Conservation (phyloP, 2,113 vertebrate species). For the Arvicanthis niloticus region DNA sequence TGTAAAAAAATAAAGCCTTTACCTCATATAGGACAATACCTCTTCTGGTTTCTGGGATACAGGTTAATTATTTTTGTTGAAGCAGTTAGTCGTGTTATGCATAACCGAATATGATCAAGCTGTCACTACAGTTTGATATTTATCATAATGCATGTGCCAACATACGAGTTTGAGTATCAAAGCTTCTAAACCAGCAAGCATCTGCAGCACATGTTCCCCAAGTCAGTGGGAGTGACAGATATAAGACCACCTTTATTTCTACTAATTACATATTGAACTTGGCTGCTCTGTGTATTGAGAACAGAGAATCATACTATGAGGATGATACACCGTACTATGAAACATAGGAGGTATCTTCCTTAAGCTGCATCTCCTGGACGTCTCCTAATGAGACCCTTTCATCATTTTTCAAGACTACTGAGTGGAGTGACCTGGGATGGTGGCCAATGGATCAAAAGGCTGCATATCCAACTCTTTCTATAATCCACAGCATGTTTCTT, state of each 20-base stretch:
- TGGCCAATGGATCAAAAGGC: neutral
- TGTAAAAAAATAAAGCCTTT: neutral
- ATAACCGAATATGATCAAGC: neutral
- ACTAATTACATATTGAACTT: neutral
- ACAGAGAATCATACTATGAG: too few relatives aligned
- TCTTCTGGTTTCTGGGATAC: neutral
- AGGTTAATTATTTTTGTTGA: neutral
- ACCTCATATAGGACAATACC: neutral
- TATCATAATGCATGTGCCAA: neutral
- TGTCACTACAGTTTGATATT: neutral
- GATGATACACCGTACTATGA: neutral
- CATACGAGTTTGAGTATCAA: neutral
- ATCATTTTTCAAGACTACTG: neutral
- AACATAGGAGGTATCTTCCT: neutral
- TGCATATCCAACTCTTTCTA: neutral
- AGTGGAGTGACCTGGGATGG: neutral
- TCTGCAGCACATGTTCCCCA: neutral
- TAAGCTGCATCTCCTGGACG: neutral
- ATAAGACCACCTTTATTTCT: neutral
- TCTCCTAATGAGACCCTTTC: neutral
- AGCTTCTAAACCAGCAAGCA: neutral
- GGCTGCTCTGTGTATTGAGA: neutral
- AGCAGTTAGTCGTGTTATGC: too few relatives aligned
- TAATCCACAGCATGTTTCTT: neutral
- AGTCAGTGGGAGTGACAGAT: neutral